Conservation (phyloP, 2,113 vertebrate species). For the Tetrax tetrax region DNA sequence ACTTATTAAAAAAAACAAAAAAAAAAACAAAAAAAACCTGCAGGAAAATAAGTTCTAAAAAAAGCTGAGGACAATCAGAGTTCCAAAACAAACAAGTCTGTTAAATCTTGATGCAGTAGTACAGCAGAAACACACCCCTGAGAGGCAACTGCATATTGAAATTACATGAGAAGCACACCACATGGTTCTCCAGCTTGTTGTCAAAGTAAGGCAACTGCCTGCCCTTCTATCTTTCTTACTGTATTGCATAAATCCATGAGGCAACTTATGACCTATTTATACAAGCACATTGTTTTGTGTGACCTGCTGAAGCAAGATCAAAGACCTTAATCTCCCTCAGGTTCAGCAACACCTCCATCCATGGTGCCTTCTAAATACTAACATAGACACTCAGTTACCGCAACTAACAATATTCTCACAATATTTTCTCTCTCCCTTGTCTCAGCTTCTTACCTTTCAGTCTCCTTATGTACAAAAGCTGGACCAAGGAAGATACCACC, state of each 20-base stretch:
- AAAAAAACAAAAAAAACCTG: background rate
- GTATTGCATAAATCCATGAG: background rate
- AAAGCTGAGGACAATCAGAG: background rate
- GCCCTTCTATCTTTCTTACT: background rate
- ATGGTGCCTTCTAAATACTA: background rate
- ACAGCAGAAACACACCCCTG: background rate
- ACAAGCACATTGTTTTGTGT: background rate
- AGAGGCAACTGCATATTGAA: background rate
- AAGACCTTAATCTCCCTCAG: background rate
- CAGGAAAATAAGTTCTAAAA: background rate
- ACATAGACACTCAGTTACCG: background rate
- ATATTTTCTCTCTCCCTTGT: background rate
- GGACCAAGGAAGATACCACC: background rate
- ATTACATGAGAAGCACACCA: background rate
- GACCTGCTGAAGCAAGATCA: background rate
- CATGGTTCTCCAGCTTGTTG: background rate
- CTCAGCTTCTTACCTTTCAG: background rate
- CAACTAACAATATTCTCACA: background rate
- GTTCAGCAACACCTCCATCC: background rate
- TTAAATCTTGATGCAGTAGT: background rate
- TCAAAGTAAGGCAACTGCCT: background rate
- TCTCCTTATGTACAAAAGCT: fast-evolving
- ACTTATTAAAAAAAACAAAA: background rate
- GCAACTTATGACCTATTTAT: background rate
- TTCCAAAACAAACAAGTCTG: background rate